Evolutionary conservation across 1,140 invertebrate species (phyloP).

Genomic region (Delia radicum): DNA sequence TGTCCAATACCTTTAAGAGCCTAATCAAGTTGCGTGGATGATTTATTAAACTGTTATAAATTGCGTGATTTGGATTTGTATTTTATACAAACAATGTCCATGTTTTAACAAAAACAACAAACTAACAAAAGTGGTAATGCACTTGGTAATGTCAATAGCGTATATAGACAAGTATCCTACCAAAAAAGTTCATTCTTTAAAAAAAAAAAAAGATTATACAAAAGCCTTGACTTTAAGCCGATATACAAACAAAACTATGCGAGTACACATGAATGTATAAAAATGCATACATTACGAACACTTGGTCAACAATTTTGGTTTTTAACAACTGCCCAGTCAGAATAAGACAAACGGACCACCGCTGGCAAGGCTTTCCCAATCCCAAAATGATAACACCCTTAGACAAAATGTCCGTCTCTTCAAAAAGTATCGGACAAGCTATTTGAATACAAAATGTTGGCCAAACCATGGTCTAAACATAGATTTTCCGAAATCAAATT

Average conservation of each 20-base stretch:
- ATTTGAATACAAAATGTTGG: too few species aligned
- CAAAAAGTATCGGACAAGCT: too few species aligned
- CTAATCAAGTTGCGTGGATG: constrained; percentile 11
- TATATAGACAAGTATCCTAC: neutral
- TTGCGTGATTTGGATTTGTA: constrained; percentile 15
- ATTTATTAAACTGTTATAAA: constrained; percentile 15
- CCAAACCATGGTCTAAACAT: too few species aligned
- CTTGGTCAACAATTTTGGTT: neutral
- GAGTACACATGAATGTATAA: neutral
- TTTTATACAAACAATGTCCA: neutral
- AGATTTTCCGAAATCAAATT: too few species aligned
- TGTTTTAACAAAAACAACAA: neutral
- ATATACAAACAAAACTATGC: neutral
- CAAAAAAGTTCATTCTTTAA: neutral
- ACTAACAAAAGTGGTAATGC: constrained; percentile 10
- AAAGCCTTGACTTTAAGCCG: constrained; percentile 20
- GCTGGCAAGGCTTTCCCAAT: too few species aligned
- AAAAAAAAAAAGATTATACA: too few species aligned
- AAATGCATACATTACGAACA: constrained; percentile 6
- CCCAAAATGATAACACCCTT: too few species aligned
- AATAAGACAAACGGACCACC: too few species aligned
- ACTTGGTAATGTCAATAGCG: constrained; percentile 19
- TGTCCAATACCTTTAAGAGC: neutral
- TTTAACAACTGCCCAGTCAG: too few species aligned
- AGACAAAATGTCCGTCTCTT: too few species aligned